A percentile compares a stretch with the other conserved stretches of the same genome.
Conservation (phyloP, 1,140 invertebrate genomes). For the Drosophila trapezifrons region DNA sequence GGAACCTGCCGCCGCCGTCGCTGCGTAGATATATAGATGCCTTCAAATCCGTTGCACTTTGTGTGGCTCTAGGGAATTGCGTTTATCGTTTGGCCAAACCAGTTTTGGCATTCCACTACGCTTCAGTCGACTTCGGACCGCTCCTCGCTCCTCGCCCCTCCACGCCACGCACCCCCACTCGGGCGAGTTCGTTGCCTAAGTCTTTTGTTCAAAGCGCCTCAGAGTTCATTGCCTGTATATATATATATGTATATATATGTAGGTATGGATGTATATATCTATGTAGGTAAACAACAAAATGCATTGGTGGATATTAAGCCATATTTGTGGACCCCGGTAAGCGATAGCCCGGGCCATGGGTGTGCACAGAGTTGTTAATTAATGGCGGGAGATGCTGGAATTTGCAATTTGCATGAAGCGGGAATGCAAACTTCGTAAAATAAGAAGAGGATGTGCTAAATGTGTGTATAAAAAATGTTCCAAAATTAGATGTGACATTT, state of each 20-base stretch:
- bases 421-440: conserved; percentile 4
- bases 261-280: not conserved
- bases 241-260: too few relatives aligned
- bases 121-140: not conserved
- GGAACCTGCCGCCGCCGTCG: conserved; percentile 9
- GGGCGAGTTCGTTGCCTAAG: conserved; percentile 76
- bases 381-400: conserved; percentile 16
- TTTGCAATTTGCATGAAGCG: conserved; percentile 8
- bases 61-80: conserved; percentile 45
- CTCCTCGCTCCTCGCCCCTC: not conserved
- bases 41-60: conserved; percentile 63
- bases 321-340: conserved; percentile 14
- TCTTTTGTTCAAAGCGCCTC: conserved; percentile 71
- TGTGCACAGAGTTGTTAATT: conserved; percentile 25
- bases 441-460: not conserved
- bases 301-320: conserved; percentile 41
- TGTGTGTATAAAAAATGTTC: not conserved
- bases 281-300: conserved; percentile 39
- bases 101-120: conserved; percentile 63
- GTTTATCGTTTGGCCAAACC: conserved; percentile 54
- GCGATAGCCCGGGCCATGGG: conserved; percentile 14
- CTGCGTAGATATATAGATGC: conserved; percentile 43
- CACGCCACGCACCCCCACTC: conserved; percentile 1
- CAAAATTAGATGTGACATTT: not conserved
- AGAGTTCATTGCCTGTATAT: conserved; percentile 70